A percentile compares a stretch with the other conserved stretches of the same genome.
Evolutionary conservation across 2,797 vertebrate species (phyloP).

Genomic region (Luscinia megarhynchos): DNA sequence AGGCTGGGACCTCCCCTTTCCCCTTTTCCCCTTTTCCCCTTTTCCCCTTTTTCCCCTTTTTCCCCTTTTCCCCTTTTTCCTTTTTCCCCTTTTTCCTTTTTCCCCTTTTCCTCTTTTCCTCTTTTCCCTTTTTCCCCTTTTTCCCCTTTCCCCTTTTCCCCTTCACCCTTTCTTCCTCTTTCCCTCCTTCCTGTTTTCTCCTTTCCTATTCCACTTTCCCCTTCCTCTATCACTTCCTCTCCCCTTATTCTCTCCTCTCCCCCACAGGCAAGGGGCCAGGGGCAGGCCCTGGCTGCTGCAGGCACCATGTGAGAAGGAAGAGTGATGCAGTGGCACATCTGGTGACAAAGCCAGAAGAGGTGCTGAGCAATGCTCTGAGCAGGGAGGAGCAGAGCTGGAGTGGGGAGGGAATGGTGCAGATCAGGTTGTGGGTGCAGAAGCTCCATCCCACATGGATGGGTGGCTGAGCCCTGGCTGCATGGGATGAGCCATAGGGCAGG

Average conservation of each 20-base stretch:
- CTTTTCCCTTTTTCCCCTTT: background rate
- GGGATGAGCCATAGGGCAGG: accelerated
- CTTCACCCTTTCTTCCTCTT: background rate
- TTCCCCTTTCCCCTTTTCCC: background rate
- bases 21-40: background rate
- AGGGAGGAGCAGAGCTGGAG: background rate
- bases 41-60: background rate
- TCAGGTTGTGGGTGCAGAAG: background rate
- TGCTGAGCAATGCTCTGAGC: slow-evolving; percentile 40
- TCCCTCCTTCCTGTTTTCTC: background rate
- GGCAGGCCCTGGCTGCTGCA: slow-evolving; percentile 69
- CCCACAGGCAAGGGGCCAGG: slow-evolving; percentile 73
- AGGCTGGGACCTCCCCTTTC: slow-evolving; percentile 69
- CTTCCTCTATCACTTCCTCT: background rate
- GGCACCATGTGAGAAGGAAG: slow-evolving; percentile 77
- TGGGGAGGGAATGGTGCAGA: background rate
- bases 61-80: background rate
- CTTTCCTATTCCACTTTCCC: background rate
- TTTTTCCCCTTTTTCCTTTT: background rate
- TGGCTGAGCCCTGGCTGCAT: background rate
- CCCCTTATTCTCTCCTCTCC: background rate
- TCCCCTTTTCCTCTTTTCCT: accelerated
- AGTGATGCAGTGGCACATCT: slow-evolving; percentile 79
- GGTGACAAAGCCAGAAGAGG: slow-evolving; percentile 68
- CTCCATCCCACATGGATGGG: accelerated